phyloP scores from a whole-genome alignment of 2,113 vertebrate genomes.

The Spea multiplicata region DNA sequence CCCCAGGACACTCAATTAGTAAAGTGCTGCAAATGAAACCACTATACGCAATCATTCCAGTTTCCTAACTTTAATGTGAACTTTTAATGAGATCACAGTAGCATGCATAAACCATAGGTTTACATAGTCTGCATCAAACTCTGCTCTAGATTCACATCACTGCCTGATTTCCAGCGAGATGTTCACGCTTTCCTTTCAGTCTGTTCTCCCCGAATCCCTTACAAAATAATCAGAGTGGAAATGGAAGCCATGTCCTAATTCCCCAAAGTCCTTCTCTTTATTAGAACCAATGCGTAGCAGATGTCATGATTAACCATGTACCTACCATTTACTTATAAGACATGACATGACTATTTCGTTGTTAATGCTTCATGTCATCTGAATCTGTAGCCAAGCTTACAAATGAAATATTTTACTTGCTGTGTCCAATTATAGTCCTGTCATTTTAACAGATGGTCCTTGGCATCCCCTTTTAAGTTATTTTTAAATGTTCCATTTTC shows the following conservation, averaged over 20 bases:
- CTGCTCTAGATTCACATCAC: constrained; percentile 10
- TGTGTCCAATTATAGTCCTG: no score
- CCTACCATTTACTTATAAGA: constrained; percentile 2
- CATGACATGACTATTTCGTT: no score
- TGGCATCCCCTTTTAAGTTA: no score
- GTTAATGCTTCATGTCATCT: no score
- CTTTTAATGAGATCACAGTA: neutral
- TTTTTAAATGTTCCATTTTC: no score
- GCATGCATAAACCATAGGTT: neutral
- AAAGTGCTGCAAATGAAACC: no score
- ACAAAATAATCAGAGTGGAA: constrained; percentile 18
- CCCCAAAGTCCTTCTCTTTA: constrained; percentile 18
- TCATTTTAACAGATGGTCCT: no score
- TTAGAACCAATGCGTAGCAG: neutral
- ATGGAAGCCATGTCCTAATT: constrained; percentile 10
- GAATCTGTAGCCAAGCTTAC: no score
- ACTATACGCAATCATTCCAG: no score
- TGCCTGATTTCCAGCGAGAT: neutral
- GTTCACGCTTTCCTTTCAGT: neutral
- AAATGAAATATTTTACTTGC: no score
- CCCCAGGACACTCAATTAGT: no score
- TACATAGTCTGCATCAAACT: neutral
- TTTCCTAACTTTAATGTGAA: neutral
- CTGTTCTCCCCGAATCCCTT: neutral
- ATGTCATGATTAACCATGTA: constrained; percentile 11